These are phyloP conservation scores for Nemotelus nigrinus DNA, from an alignment of 2,888 invertebrate genomes.

Conservation along the genomic window DNA sequence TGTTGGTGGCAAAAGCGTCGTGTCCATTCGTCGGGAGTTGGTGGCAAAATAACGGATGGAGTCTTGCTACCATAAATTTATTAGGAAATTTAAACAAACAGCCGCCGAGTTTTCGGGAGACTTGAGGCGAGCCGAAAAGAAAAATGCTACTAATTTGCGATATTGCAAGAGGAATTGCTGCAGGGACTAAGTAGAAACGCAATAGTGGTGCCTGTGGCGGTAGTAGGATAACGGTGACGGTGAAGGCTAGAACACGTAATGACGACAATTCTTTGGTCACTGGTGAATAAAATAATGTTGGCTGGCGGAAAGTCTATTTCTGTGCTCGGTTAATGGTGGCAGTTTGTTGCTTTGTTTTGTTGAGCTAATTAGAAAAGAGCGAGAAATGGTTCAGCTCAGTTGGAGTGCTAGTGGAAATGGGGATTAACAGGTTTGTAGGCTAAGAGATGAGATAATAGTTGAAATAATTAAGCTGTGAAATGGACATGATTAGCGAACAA, in stretches of 20 bases:
- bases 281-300: not conserved
- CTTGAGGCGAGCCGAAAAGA: conserved; percentile 5
- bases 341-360: too few relatives aligned
- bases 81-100: conserved; percentile 2
- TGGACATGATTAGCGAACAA: too few relatives aligned
- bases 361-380: too few relatives aligned
- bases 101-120: not conserved
- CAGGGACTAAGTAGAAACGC: not conserved
- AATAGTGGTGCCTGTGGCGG: not conserved
- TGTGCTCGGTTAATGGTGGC: not conserved
- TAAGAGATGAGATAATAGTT: too few relatives aligned
- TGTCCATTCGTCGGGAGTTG: not conserved
- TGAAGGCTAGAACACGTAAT: not conserved
- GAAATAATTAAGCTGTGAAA: too few relatives aligned
- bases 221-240: not conserved
- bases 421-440: too few relatives aligned
- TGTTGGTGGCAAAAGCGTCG: not conserved
- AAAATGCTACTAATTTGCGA: conserved; percentile 11
- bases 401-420: too few relatives aligned
- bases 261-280: conserved; percentile 11
- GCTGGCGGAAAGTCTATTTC: not conserved
- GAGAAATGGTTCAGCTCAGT: too few relatives aligned
- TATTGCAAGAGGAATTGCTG: not conserved
- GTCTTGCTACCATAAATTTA: conserved; percentile 24
- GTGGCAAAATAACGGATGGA: conserved; percentile 16